Conservation (phyloP, 2,797 vertebrate genomes). For the Eulemur mongoz region DNA sequence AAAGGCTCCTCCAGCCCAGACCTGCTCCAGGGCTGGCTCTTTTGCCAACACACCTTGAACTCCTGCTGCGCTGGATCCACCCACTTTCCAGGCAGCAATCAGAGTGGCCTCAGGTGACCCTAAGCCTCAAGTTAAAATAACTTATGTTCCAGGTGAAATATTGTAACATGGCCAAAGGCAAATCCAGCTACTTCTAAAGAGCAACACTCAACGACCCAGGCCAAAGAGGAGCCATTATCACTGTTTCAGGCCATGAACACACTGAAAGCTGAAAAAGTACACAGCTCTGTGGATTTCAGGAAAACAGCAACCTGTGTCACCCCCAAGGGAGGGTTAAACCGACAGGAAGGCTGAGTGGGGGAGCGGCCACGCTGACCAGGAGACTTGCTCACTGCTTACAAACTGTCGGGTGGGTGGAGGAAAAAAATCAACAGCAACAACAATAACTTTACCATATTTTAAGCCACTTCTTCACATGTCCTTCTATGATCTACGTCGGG, state of each 20-base stretch:
- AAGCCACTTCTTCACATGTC: not conserved
- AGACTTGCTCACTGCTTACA: not conserved
- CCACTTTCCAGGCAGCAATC: not conserved
- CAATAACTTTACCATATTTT: accelerated
- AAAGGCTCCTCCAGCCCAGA: not conserved
- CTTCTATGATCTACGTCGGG: accelerated
- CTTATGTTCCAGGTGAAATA: not conserved
- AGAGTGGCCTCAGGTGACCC: not conserved
- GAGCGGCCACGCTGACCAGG: not conserved
- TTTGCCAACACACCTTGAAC: not conserved
- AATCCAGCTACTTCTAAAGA: not conserved
- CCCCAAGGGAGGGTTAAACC: not conserved
- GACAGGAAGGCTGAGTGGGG: not conserved
- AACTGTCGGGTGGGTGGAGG: not conserved
- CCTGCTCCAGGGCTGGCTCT: not conserved
- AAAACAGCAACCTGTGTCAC: not conserved
- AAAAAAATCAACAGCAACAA: no score
- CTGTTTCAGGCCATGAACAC: not conserved
- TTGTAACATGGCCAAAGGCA: not conserved
- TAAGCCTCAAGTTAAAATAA: not conserved
- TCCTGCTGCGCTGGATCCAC: accelerated
- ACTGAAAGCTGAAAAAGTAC: not conserved
- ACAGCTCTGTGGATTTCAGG: not conserved
- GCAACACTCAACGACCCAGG: not conserved
- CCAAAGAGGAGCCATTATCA: not conserved